Percentiles rank a stretch among this genome's conserved stretches.
Conservation (phyloP, 2,888 invertebrate species). For the Megastigmus dorsalis region DNA sequence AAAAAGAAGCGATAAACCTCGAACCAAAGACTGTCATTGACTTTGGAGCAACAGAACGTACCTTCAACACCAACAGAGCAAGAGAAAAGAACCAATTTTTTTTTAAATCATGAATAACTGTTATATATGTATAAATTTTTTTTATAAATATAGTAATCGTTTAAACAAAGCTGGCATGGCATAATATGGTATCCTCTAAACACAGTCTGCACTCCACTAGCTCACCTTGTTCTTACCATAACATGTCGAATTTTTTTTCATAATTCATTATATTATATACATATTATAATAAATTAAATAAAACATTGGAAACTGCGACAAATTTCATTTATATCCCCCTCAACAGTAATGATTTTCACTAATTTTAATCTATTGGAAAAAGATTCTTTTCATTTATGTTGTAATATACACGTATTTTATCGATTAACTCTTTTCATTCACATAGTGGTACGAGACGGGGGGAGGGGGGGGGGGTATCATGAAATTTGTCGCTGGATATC, state of each 20-base stretch:
- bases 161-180: conserved; percentile 72
- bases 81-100: conserved; percentile 69
- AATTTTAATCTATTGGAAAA: conserved; percentile 3
- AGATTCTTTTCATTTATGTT: conserved; percentile 1
- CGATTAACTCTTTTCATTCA: background rate
- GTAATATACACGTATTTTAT: conserved; percentile 12
- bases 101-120: conserved; percentile 62
- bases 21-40: conserved; percentile 55
- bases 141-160: conserved; percentile 55
- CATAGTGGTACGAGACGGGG: conserved; percentile 23
- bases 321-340: conserved; percentile 61
- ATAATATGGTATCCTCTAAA: conserved; percentile 74
- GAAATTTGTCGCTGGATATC: conserved; percentile 66
- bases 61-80: conserved; percentile 66
- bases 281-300: conserved; percentile 69
- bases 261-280: conserved; percentile 51
- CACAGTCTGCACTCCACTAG: conserved; percentile 75
- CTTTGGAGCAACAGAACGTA: conserved; percentile 67
- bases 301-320: conserved; percentile 64
- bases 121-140: conserved; percentile 54
- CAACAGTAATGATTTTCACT: conserved; percentile 41
- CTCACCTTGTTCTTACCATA: conserved; percentile 72
- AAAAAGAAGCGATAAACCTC: conserved; percentile 43
- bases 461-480: too few relatives aligned
- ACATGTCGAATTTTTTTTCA: conserved; percentile 58